Base-by-base conservation (phyloP, 2,797 vertebrate genomes). In the Melanotaenia trifasciata region DNA sequence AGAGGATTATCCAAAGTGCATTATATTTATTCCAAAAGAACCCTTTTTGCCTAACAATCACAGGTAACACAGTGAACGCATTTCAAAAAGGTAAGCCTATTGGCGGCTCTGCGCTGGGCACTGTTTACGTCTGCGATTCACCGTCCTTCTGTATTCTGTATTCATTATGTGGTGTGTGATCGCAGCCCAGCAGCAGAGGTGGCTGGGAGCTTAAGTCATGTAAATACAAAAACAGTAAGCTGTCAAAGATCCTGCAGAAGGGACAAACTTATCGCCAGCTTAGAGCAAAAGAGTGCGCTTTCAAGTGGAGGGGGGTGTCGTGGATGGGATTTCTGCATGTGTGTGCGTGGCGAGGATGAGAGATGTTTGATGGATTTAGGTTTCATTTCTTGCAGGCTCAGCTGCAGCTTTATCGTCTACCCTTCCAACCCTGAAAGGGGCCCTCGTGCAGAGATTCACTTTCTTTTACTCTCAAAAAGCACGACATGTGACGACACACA, bases 241-340 rank as follows among this genome's bases (percentile, higher is more conserved):
- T 79, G 89, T 79, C 83, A 87, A 65, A 90, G 86, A 89, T 83
- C 81, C 76, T 74, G 72, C 64, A 73, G 81, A 86, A 72, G 78
- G 81, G 85, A 90, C 90, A 90, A 92, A 92, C 60, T 90, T 92
- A 93, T 90, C 92, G 76, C 76, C 89, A 85, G 91, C 91, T 94
- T 90, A 92, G 86, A 84, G 86, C 74, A 14, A 40, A 72, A 81
- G 72, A 67, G 84, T 81, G 69, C 57, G 72, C 87, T 91, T 90
- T 92, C 80, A 89, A 88, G 85, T 72, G 40, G 51, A 5, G 9
- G 6, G 50, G 3, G 50, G 76, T 75, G 70, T 20, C 6, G 50
- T 30, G 67, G 78, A 65, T 65, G 58, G 78, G 74, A 79, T 87
- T 89, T 82, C 69, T 53, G 73, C 67, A 26, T 66, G 58, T 68